Evolutionary conservation across 23 tunicate species (phyloP), one percentile per base, ranked within the genome.

Genomic region (Diplosoma virens): DNA sequence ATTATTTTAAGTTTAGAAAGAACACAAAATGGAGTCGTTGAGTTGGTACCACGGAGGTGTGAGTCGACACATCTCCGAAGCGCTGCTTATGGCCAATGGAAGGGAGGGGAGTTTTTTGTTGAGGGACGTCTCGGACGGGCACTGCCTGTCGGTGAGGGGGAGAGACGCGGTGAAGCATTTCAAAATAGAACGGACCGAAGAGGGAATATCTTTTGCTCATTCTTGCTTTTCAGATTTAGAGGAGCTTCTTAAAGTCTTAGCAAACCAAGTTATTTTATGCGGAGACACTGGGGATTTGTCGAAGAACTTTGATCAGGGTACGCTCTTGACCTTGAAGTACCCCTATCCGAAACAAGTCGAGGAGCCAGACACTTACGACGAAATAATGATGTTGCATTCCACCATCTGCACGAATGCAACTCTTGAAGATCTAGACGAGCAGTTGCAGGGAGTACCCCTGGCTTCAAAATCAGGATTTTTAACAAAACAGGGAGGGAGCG

Each of bases 231-330:
- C 71, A 25, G 55, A 63, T 58, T 32, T 89, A 31, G 79, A 78
- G 11, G 81, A 89, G 29, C 84, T 89, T 24, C 59, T 89, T 50
- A 69, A 71, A 21, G 71, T 84, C 64, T 71, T 89, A 0, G 96
- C 88, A n/a, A 89, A 89, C 48, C 96, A 89, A 59, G 75, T 86
- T 21, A 89, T 89, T 37, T 78, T 89, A 5, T 89, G 96, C 73
- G 67, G 88, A 33, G 67, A 89, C 11, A 25, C 83, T 9, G 96
- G 96, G 1, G 69, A 64, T 28, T 70, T 89, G 71, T 81, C 86
- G 11, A 68, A 77, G 32, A 89, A 89, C 67, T 82, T 89, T 64
- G 96, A 82, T 36, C 66, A 84, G 47, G 88, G 96, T 3, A 82
- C 87, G 11, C 66, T 82, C 14, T 59, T 82, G 45, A 82, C 81